Percentiles rank a stretch among this genome's conserved stretches.
Conservation (phyloP, 2,888 invertebrate species). For the Endotricha flammealis region DNA sequence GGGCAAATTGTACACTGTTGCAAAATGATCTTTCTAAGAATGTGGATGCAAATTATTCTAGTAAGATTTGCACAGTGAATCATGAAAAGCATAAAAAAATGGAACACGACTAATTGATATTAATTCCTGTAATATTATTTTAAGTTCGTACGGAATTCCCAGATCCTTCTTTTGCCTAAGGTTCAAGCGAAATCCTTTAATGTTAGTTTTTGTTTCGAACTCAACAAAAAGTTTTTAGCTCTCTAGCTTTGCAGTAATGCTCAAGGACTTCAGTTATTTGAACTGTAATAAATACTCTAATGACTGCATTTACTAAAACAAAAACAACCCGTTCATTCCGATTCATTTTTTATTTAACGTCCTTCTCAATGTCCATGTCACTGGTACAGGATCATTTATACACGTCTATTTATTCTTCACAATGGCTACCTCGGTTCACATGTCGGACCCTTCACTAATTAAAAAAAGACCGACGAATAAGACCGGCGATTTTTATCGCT, state of each 20-base stretch:
- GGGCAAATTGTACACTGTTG: neutral
- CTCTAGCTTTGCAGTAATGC: neutral
- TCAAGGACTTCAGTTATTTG: neutral
- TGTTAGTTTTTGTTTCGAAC: neutral
- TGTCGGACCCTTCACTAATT: slow-evolving; percentile 72
- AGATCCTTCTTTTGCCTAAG: neutral
- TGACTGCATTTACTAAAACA: neutral
- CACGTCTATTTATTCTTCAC: slow-evolving; percentile 65
- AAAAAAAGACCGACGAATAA: slow-evolving; percentile 76
- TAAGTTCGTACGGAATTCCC: no score
- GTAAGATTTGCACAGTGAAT: no score
- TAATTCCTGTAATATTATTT: no score
- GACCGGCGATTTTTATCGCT: slow-evolving; percentile 75
- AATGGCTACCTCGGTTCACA: slow-evolving; percentile 70
- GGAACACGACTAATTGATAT: no score
- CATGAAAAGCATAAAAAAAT: no score
- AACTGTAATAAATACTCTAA: neutral
- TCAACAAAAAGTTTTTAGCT: neutral
- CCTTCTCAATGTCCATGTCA: slow-evolving; percentile 53
- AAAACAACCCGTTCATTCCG: neutral
- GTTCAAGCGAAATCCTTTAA: neutral
- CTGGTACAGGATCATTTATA: slow-evolving; percentile 52
- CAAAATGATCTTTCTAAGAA: neutral
- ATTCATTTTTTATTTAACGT: slow-evolving; percentile 18
- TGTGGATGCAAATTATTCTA: no score